Evolutionary conservation across 2,888 invertebrate genomes (phyloP).

Genomic region (Matsumyia berberina): DNA sequence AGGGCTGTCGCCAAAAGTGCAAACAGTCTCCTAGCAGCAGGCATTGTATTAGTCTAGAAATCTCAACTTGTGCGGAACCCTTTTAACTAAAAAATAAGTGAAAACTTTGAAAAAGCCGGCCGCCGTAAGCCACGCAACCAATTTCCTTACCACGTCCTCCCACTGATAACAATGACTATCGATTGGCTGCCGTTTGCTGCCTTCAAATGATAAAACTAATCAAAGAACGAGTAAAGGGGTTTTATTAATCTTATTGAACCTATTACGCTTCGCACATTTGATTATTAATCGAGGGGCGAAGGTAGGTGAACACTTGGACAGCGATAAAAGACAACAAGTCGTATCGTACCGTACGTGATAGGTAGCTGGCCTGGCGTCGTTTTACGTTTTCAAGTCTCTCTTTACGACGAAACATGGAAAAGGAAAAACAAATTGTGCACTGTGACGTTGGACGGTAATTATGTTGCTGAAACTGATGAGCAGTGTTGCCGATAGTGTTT

Average conservation of each 20-base stretch:
- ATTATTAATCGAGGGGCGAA: constrained; percentile 8
- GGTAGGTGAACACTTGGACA: too few species aligned
- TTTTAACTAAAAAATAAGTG: not conserved
- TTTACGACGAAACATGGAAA: too few species aligned
- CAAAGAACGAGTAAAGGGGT: not conserved
- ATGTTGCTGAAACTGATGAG: constrained; percentile 4
- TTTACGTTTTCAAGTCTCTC: not conserved
- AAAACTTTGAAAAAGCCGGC: constrained; percentile 41
- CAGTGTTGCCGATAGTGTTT: not conserved
- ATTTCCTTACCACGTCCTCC: constrained; percentile 46
- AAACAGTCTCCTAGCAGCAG: not conserved
- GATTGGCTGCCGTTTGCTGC: not conserved
- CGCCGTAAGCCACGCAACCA: constrained; percentile 61
- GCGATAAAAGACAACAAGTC: not conserved
- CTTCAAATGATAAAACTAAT: constrained; percentile 29
- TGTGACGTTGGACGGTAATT: not conserved
- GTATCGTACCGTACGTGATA: constrained; percentile 6
- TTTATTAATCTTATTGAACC: constrained; percentile 20
- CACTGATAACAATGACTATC: constrained; percentile 58
- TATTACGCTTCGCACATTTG: not conserved
- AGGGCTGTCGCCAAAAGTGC: constrained; percentile 4
- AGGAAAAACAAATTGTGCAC: not conserved
- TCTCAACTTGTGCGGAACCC: not conserved
- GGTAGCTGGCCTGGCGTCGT: not conserved
- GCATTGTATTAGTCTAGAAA: constrained; percentile 21